phyloP scores from a whole-genome alignment of 2,797 vertebrate genomes.

The Anabacerthia variegaticeps region DNA sequence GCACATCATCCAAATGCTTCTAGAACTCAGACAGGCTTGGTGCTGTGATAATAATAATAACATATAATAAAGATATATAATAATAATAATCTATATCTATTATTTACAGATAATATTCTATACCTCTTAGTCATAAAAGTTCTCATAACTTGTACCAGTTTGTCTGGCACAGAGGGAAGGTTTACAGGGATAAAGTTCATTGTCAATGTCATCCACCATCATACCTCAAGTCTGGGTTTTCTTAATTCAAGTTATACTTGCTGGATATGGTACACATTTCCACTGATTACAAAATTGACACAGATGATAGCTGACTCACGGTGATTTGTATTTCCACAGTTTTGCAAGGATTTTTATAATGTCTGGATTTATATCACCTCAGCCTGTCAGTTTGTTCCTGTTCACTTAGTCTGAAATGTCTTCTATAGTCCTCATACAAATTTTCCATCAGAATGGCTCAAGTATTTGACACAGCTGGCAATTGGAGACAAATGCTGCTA shows the following conservation, averaged over 20 bases:
- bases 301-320: neutral
- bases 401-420: neutral
- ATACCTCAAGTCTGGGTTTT: neutral
- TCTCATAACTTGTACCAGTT: neutral
- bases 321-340: neutral
- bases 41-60: neutral
- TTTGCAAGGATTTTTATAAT: neutral
- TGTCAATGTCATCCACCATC: neutral
- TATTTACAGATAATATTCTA: neutral
- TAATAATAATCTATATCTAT: neutral
- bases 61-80: neutral
- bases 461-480: neutral
- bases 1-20: neutral
- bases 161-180: neutral
- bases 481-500: neutral
- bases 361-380: neutral
- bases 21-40: neutral
- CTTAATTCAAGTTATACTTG: neutral
- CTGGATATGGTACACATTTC: neutral
- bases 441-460: neutral
- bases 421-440: neutral
- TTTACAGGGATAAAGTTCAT: neutral
- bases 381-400: neutral
- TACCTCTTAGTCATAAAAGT: neutral
- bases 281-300: neutral